Evolutionary conservation across 2,888 invertebrate species (phyloP).

Genomic region (Trissolcus japonicus): DNA sequence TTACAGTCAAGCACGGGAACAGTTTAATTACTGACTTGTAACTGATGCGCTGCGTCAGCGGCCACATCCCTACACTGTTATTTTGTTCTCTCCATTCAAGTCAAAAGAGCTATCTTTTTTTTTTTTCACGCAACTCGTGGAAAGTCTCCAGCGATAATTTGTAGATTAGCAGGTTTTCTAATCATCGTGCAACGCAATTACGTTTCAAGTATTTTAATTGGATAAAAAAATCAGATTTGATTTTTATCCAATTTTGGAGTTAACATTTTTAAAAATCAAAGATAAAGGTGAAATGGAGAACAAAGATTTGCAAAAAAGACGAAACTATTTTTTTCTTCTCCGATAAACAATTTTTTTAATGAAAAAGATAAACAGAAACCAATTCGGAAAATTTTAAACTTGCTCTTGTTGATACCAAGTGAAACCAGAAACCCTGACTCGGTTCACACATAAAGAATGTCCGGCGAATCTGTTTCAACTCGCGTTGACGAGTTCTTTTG

Average conservation of each 20-base stretch:
- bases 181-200: slow-evolving; percentile 11
- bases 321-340: no score
- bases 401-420: no score
- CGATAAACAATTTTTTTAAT: no score
- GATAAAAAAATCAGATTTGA: no score
- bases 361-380: no score
- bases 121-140: slow-evolving; percentile 6
- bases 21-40: slow-evolving; percentile 50
- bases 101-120: slow-evolving; percentile 15
- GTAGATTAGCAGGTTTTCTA: slow-evolving; percentile 15
- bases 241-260: no score
- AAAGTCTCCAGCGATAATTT: slow-evolving; percentile 9
- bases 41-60: slow-evolving; percentile 15
- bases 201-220: not conserved
- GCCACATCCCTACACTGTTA: slow-evolving; percentile 23
- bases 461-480: not conserved
- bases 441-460: not conserved
- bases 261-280: no score
- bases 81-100: slow-evolving; percentile 33
- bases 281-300: no score
- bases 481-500: not conserved
- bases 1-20: slow-evolving; percentile 53
- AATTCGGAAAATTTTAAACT: no score
- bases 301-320: no score
- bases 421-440: no score